Base-by-base conservation (phyloP, 92 coral and sea anemone species). In the Galaxea fascicularis region DNA sequence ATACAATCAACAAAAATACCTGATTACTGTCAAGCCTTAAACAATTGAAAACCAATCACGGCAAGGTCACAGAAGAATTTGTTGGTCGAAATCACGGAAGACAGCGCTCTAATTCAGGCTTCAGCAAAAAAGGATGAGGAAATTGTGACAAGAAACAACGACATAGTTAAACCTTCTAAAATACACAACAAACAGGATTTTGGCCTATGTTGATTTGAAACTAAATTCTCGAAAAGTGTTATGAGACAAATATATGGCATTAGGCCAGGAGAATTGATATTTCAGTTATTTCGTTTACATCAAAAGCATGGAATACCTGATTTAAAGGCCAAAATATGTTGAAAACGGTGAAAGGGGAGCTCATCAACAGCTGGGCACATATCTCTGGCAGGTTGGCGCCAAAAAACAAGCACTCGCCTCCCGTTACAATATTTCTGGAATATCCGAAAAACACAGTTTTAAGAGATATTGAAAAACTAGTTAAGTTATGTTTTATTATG, bases 311-410 rank as follows among this genome's bases (percentile, higher is more conserved):
- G 51, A 10, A 4, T 11, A 15, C 11, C 16, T 16, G 24, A 15
- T 4, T 10, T 5, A 16, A 22, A 56, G 3, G 41, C 41, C 41
- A 16, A 56, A 16, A 56, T 56, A 56, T 56, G 1, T 16, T 16
- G 21, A 35, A 56, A 16, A 56, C 24, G 7, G 62, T 56, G 16
- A 56, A 20, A 22, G 24, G 62, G 17, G 24, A 20, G 62, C 24
- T 16, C 56, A 49, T 15, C 14, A 49, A 49, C 17, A 49, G 17
- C 29, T 10, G 79, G 64, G 65, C 80, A 27, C 14, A 76, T 76
- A 58, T 75, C 41, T 56, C n/a, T 15, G 16, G 14, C 56, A 29
- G 9, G 47, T 41, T 75, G 79, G 79, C 79, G 79, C 67, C 79
- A 75, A 41, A 30, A 54, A 57, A 20, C 8, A 46, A 20, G 5